These are phyloP conservation scores for Cheilosia vernalis DNA, from an alignment of 2,888 invertebrate genomes.

Conservation along the genomic window DNA sequence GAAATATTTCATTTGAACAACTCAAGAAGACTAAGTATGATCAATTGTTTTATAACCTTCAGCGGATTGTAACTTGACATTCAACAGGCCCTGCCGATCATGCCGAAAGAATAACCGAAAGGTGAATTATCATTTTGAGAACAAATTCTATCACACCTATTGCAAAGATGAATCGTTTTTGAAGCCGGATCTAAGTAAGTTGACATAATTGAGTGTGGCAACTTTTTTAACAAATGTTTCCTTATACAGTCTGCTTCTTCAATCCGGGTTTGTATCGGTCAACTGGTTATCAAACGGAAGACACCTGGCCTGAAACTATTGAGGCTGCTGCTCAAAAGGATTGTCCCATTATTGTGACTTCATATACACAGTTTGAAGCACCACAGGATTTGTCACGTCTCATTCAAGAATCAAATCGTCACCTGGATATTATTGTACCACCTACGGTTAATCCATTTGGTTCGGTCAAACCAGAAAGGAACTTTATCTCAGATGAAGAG, in stretches of 20 bases:
- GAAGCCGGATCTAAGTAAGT: slow-evolving; percentile 85
- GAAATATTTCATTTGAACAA: slow-evolving; percentile 85
- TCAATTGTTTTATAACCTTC: background rate
- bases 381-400: slow-evolving; percentile 86
- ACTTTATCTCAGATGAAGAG: slow-evolving; percentile 89
- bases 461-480: slow-evolving; percentile 89
- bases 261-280: slow-evolving; percentile 89
- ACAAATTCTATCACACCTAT: slow-evolving; percentile 85
- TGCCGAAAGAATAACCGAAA: slow-evolving; percentile 84
- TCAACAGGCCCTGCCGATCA: slow-evolving; percentile 84
- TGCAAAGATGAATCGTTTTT: slow-evolving; percentile 81
- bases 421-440: slow-evolving; percentile 84
- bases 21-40: slow-evolving; percentile 85
- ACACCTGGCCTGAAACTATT: slow-evolving; percentile 88
- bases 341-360: slow-evolving; percentile 87
- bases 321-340: slow-evolving; percentile 85
- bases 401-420: slow-evolving; percentile 84
- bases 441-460: slow-evolving; percentile 87
- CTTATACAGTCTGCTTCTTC: slow-evolving; percentile 87
- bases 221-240: slow-evolving; percentile 22
- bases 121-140: slow-evolving; percentile 84
- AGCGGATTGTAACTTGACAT: background rate
- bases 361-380: slow-evolving; percentile 88
- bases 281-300: slow-evolving; percentile 86
- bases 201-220: background rate